These are phyloP conservation scores for Ametastegia equiseti DNA, from an alignment of 2,888 invertebrate species.

Conservation along the genomic window DNA sequence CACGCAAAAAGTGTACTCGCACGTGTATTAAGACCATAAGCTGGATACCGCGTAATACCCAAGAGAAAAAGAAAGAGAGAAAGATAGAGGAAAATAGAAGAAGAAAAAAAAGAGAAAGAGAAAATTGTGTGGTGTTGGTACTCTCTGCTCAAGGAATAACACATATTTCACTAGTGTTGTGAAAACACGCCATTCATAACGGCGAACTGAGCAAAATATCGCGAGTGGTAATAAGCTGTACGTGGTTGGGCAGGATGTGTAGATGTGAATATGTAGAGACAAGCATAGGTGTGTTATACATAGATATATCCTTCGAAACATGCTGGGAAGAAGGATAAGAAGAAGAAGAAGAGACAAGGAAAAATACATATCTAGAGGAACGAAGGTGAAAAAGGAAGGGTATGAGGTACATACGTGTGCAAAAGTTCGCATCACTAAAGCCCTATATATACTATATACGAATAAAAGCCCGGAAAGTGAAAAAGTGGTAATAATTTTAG, in stretches of 20 bases:
- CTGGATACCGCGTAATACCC: neutral
- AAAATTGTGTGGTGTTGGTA: neutral
- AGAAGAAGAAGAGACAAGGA: neutral
- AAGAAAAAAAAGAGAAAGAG: neutral
- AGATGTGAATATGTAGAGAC: neutral
- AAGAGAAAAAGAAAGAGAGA: neutral
- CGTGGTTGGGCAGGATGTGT: neutral
- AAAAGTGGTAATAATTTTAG: neutral
- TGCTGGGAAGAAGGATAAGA: neutral
- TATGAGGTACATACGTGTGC: neutral
- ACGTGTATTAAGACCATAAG: neutral
- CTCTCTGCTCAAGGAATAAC: constrained; percentile 33
- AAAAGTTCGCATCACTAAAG: neutral
- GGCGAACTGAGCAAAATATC: constrained; percentile 38
- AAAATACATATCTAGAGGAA: neutral
- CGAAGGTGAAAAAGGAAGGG: neutral
- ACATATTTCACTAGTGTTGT: constrained; percentile 49
- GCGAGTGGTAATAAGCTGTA: neutral
- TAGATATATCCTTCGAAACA: neutral
- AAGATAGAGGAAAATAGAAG: neutral
- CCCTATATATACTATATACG: neutral
- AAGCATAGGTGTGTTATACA: neutral
- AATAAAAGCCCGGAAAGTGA: neutral
- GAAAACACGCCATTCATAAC: constrained; percentile 49
- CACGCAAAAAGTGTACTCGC: neutral